Evolutionary conservation across 2,797 vertebrate genomes (phyloP).

Genomic region (Leontopithecus rosalia): DNA sequence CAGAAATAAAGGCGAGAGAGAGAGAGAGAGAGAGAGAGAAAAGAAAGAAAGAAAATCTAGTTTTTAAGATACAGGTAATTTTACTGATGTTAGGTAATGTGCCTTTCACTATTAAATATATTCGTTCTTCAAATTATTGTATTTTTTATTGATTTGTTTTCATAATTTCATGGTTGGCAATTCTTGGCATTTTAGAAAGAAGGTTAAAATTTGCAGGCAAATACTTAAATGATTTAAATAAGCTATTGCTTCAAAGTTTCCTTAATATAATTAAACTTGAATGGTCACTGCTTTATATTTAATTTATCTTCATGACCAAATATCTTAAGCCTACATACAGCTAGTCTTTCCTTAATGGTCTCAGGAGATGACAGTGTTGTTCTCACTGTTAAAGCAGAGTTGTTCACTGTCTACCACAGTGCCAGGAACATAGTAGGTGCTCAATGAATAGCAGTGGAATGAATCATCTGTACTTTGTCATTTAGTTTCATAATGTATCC

Average conservation of each 20-base stretch:
- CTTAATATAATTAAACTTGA: constrained; percentile 37
- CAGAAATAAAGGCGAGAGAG: neutral
- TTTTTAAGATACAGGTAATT: constrained; percentile 33
- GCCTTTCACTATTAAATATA: neutral
- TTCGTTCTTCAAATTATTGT: neutral
- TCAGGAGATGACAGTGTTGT: neutral
- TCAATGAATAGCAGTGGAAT: neutral
- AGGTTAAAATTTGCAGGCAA: constrained; percentile 33
- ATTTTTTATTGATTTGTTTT: constrained; percentile 39
- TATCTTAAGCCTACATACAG: neutral
- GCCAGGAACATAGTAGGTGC: neutral
- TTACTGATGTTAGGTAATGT: neutral
- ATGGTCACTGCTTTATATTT: constrained; percentile 15
- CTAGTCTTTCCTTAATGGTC: neutral
- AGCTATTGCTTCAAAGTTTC: constrained; percentile 24
- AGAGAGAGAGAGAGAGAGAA: too few relatives aligned
- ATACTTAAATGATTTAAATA: constrained; percentile 6
- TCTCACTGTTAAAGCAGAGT: neutral
- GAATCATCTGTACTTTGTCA: neutral
- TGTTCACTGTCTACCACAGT: neutral
- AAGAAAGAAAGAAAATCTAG: neutral
- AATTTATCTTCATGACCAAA: neutral
- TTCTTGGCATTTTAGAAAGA: constrained; percentile 40
- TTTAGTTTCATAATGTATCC: neutral
- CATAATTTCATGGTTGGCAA: constrained; percentile 1